These are phyloP conservation scores for Phodopus roborovskii DNA, from an alignment of 2,113 vertebrate genomes.

Conservation along the genomic window DNA sequence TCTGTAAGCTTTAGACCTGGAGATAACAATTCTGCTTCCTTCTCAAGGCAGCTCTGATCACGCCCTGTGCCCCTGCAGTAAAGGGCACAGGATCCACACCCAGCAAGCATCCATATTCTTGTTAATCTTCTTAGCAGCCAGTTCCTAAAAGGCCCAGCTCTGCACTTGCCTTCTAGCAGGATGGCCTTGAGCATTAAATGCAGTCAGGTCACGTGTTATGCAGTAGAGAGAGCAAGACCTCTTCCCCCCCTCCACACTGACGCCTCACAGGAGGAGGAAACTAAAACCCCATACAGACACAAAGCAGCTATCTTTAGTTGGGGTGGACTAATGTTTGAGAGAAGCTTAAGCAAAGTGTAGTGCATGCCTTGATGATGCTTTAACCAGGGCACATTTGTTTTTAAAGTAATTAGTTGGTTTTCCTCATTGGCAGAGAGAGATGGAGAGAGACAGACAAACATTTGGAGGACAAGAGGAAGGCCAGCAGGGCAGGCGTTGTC, in stretches of 20 bases:
- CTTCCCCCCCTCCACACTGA: background rate
- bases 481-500: background rate
- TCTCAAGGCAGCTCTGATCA: background rate
- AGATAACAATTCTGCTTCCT: background rate
- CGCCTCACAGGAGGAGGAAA: background rate
- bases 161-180: background rate
- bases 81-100: background rate
- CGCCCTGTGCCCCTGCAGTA: rapidly evolving
- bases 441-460: background rate
- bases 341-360: background rate
- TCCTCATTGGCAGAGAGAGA: background rate
- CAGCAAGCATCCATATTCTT: background rate
- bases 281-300: background rate
- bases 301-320: background rate
- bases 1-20: background rate
- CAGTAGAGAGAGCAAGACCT: background rate
- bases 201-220: too few species aligned
- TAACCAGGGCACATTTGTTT: background rate
- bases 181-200: background rate
- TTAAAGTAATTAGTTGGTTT: background rate
- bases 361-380: background rate
- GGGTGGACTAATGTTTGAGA: background rate
- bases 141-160: background rate
- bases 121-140: background rate
- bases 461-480: background rate